These are phyloP conservation scores for Heliconius charithonia DNA, from an alignment of 2,888 invertebrate genomes.

Conservation along the genomic window DNA sequence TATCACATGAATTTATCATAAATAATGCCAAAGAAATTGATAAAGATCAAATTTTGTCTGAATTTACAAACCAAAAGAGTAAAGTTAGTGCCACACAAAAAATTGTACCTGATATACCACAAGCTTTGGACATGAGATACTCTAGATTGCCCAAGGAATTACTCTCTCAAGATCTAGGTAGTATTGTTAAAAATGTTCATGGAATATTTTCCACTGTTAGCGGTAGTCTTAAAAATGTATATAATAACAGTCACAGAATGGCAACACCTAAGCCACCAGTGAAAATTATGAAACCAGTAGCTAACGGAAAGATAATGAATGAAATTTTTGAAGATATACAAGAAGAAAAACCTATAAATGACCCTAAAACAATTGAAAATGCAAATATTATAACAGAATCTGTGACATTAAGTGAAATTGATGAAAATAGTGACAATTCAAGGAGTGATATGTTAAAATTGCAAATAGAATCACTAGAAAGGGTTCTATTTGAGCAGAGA, in stretches of 20 bases:
- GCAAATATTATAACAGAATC: not conserved
- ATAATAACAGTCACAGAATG: constrained; percentile 64
- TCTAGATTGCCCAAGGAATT: constrained; percentile 71
- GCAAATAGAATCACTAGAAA: constrained; percentile 72
- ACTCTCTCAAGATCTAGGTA: constrained; percentile 73
- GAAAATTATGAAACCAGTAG: constrained; percentile 57
- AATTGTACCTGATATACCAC: constrained; percentile 60
- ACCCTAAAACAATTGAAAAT: not conserved
- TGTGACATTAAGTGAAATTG: not conserved
- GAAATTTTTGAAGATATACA: constrained; percentile 72
- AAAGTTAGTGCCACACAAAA: constrained; percentile 68
- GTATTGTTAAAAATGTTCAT: constrained; percentile 79
- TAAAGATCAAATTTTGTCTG: constrained; percentile 64
- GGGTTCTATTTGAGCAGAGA: constrained; percentile 68
- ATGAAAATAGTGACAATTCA: constrained; percentile 49
- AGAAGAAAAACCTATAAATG: constrained; percentile 34
- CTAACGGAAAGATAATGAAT: constrained; percentile 73
- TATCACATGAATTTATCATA: constrained; percentile 51
- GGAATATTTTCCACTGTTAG: constrained; percentile 79
- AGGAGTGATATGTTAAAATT: constrained; percentile 62
- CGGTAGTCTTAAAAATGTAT: constrained; percentile 76
- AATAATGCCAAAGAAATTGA: constrained; percentile 60
- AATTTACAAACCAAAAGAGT: constrained; percentile 66
- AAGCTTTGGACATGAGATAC: constrained; percentile 57
- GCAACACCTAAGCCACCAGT: constrained; percentile 59